Evolutionary conservation across 1,140 invertebrate genomes (phyloP), one percentile per base, ranked within the genome.

Genomic region (Ceratina australensis): DNA sequence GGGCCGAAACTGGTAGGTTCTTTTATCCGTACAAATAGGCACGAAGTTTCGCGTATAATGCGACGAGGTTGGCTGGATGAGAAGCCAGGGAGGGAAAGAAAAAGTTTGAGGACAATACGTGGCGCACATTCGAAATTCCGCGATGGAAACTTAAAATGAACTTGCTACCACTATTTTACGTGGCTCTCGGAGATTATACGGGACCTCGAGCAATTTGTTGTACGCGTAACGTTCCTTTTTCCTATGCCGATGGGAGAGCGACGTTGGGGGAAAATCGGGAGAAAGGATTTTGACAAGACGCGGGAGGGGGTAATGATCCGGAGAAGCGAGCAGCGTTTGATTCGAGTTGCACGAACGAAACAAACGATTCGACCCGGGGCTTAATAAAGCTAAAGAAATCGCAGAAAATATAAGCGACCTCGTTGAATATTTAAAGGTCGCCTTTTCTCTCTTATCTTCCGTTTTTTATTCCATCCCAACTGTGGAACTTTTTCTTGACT

Each of bases 381-480:
- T 22, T 59, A 60, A 75, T 33, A 54, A 68, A 8, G 24, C 42
- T 49, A 68, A 68, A 77, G 16, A 47, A 61, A 77, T 71, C 54
- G 57, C 47, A 20, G 26, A 8, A 59, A 66, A 28, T 18, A 33
- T 66, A 57, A 59, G 49, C 61, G 60, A 12, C 54, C 24, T 67
- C 77, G 15, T 54, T 60, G 71, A 66, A 79, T 79, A 79, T 74
- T 79, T 79, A 64, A 79, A 57, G 56, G 61, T 13, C 28, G 13
- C 54, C 16, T 57, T 28, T 47, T 15, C n/a, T 26, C 10, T n/a
- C 4, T 50, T 33, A 33, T 10, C 63, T 12, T 54, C 26, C n/a
- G 13, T n/a, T 47, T 24, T 7, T 50, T 33, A 3, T 18, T n/a
- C 18, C 15, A 13, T 50, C 52, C 15, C 59, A 7, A 18, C 13